Evolutionary conservation across 2,888 invertebrate species (phyloP).

Genomic region (Chorisops tibialis): DNA sequence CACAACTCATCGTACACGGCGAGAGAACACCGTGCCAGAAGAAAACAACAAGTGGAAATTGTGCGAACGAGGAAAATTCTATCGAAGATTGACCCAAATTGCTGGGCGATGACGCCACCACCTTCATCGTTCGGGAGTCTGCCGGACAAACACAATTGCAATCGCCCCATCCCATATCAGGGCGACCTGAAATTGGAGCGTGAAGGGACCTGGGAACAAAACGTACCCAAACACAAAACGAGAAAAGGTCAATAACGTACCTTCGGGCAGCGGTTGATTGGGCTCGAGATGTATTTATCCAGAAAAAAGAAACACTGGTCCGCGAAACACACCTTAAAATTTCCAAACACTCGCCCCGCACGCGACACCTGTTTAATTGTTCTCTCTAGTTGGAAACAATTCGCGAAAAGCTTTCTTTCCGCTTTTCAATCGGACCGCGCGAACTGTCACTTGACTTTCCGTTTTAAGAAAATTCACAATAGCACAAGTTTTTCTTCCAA

Average conservation of each 20-base stretch:
- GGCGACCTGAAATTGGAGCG: background rate
- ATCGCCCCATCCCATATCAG: too few species aligned
- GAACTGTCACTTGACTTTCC: too few species aligned
- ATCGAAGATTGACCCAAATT: slow-evolving; percentile 6
- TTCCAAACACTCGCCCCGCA: too few species aligned
- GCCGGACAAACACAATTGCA: background rate
- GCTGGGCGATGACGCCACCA: slow-evolving; percentile 5
- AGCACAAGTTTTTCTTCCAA: too few species aligned
- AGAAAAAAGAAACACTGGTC: too few species aligned
- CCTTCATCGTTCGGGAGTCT: background rate
- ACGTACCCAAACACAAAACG: background rate
- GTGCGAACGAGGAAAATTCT: slow-evolving; percentile 10
- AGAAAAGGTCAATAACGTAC: background rate
- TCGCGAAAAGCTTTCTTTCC: too few species aligned
- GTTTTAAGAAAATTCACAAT: too few species aligned
- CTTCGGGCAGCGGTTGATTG: background rate
- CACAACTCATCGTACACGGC: background rate
- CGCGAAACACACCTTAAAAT: too few species aligned
- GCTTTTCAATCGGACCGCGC: too few species aligned
- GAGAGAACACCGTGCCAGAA: background rate
- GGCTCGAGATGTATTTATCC: too few species aligned
- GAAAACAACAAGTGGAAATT: slow-evolving; percentile 15
- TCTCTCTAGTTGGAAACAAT: too few species aligned
- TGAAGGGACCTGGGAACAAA: background rate
- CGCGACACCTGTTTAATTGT: too few species aligned